Conservation (phyloP, 2,113 vertebrate species). For the Osmerus mordax region DNA sequence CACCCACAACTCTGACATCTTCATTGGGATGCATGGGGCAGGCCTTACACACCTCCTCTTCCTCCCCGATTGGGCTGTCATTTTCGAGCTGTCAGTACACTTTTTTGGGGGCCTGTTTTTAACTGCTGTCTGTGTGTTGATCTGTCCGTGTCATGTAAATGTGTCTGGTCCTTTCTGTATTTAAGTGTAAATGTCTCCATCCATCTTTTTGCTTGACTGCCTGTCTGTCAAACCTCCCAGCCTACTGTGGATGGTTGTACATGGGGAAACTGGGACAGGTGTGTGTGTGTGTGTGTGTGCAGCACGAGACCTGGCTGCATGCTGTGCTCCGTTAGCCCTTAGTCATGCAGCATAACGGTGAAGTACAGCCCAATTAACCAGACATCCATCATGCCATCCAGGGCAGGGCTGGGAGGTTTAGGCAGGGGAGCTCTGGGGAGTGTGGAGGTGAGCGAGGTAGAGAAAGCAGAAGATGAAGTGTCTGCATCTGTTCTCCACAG, state of each 20-base stretch:
- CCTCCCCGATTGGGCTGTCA: constrained; percentile 94
- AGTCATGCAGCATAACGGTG: constrained; percentile 44
- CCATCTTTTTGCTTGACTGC: constrained; percentile 2
- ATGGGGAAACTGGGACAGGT: not conserved
- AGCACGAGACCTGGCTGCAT: constrained; percentile 17
- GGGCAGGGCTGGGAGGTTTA: constrained; percentile 8
- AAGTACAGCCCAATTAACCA: constrained; percentile 66
- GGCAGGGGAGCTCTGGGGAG: not conserved
- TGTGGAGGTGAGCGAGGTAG: constrained; percentile 36
- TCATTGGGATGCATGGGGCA: constrained; percentile 97
- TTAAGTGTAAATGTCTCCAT: not conserved
- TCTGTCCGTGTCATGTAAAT: not conserved
- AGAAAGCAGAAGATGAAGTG: constrained; percentile 32
- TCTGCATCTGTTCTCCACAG: constrained; percentile 70
- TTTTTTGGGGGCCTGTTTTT: not conserved
- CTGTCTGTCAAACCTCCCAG: constrained; percentile 1
- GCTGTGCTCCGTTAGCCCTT: constrained; percentile 33
- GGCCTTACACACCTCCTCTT: constrained; percentile 96
- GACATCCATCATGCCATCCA: constrained; percentile 51
- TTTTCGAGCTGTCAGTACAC: constrained; percentile 92
- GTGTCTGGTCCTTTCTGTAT: not conserved
- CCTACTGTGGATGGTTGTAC: not conserved
- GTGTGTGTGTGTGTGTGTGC: constrained; percentile 15
- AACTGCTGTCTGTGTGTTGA: constrained; percentile 3
- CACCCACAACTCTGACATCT: constrained; percentile 95